Percentiles rank a stretch among this genome's conserved stretches.
Evolutionary conservation across 1,140 invertebrate species (phyloP).

Genomic region (Protaetia brevitarsis): DNA sequence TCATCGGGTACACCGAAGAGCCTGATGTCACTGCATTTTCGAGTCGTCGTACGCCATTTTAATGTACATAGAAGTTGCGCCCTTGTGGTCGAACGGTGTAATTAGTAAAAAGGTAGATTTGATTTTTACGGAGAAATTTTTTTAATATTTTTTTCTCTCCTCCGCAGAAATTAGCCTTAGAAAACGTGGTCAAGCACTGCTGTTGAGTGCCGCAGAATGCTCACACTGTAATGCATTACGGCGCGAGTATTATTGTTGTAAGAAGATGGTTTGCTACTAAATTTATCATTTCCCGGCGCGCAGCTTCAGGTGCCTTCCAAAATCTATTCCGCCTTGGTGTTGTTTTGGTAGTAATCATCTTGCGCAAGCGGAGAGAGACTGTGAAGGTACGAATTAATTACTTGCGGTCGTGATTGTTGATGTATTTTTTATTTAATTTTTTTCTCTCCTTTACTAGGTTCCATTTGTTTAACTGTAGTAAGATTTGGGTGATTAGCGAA

Average conservation of each 20-base stretch:
- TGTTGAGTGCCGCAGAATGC: constrained; percentile 66
- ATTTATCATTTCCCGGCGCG: constrained; percentile 85
- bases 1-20: constrained; percentile 79
- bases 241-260: constrained; percentile 84
- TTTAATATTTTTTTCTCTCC: no score
- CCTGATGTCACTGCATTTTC: constrained; percentile 69
- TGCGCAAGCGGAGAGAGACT: constrained; percentile 76
- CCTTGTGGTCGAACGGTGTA: constrained; percentile 74
- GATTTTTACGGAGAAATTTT: not conserved
- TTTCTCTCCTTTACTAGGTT: constrained; percentile 47
- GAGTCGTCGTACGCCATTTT: constrained; percentile 68
- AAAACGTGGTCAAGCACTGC: constrained; percentile 55
- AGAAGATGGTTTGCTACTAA: constrained; percentile 66
- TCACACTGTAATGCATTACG: constrained; percentile 76
- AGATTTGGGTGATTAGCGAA: constrained; percentile 81
- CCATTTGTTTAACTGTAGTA: constrained; percentile 64
- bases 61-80: constrained; percentile 86
- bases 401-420: not conserved
- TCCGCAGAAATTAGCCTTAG: constrained; percentile 51
- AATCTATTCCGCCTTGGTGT: constrained; percentile 71
- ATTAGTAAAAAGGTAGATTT: constrained; percentile 53
- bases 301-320: constrained; percentile 85
- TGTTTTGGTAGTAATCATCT: constrained; percentile 86
- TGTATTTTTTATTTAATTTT: constrained; percentile 14
- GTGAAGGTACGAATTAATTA: constrained; percentile 55